Evolutionary conservation across 2,888 invertebrate genomes (phyloP), one percentile per base, ranked within the genome.

Genomic region (Harpalus rubripes): DNA sequence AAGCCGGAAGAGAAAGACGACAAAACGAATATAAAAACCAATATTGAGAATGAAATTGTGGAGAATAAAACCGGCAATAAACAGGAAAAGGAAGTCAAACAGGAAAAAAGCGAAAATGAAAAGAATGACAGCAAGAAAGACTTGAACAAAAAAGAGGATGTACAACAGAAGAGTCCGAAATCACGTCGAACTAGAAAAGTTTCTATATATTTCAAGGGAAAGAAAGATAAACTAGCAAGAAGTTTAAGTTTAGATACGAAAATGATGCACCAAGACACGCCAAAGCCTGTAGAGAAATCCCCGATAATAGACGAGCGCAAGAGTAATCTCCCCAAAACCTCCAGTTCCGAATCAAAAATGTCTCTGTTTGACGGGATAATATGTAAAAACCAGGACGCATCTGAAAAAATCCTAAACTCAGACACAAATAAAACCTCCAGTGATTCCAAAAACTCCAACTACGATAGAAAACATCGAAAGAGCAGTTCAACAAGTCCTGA

Each of bases 181-280:
- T 85, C 89, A 26, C 56, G 58, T n/a, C 78, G 91, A 59, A 88
- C 90, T 41, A 88, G 90, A 59, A 91, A 92, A 87, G 91, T 92
- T 8, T 91, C 91, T 0, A 91, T 92, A 63, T 91, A 92, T 87
- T 92, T 92, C 87, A 91, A 91, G 86, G 91, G 91, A 0, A 90
- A 90, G 87, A 90, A 89, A 85, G 87, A 89, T 80, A 90, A 90
- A 84, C 44, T 87, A 86, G 85, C 81, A 63, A 26, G 85, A 84
- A 83, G 84, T 81, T 84, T 76, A 59, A 68, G 85, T 81, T 16
- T 84, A 18, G 87, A 88, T 52, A 88, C 86, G 68, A 87, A 87
- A 59, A 83, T 68, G 59, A 15, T 88, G 87, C 68, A 89, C 90
- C 7, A 89, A 88, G 84, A 89, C 88, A 84, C n/a, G 87, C 87